Base-by-base conservation (phyloP, 2,113 vertebrate species). In the Rhabdornis inornatus region DNA sequence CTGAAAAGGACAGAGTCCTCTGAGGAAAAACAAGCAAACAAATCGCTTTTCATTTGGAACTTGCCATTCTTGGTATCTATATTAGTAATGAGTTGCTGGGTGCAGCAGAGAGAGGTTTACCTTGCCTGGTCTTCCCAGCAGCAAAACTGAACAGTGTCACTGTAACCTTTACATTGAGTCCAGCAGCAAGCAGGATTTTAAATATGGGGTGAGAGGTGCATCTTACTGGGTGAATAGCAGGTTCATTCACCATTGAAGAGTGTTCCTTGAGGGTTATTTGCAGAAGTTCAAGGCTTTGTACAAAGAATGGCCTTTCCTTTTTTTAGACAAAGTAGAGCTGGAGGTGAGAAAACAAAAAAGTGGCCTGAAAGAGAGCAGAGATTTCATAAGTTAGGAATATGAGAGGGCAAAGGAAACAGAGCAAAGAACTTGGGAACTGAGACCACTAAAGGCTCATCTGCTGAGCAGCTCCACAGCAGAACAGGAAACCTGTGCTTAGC, bases 81-180 rank as follows among this genome's bases (percentile, higher is more conserved):
- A 2, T 31, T 10, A 33, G 37, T 33, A 66, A 50, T 0, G 0
- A n/a, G 23, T 11, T 55, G 2, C 30, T 44, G 21, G 11, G 9
- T 70, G 15, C 15, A 71, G 10, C 25, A 42, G 35, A 56, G 37
- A 35, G 18, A 44, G 6, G 2, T 59, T 75, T 68, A 14, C 37
- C 16, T 77, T 82, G 15, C 22, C 35, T 66, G 25, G 11, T 56
- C 16, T 55, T 82, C 17, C 42, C 30, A 82, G n/a, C 25, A 68
- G 27, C 33, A 77, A 55, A 84, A 66, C 30, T 33, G 31, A 53
- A 28, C 76, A 11, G 8, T 65, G 6, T 60, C 22, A 4, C 27
- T 49, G 23, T n/a, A 35, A 49, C 21, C 12, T 75, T 81, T 55
- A 9, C 33, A 13, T 2, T 8, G 35, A 65, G 30, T 50, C 33